Conservation (phyloP, 2,888 invertebrate genomes). For the Hymenopus coronatus region DNA sequence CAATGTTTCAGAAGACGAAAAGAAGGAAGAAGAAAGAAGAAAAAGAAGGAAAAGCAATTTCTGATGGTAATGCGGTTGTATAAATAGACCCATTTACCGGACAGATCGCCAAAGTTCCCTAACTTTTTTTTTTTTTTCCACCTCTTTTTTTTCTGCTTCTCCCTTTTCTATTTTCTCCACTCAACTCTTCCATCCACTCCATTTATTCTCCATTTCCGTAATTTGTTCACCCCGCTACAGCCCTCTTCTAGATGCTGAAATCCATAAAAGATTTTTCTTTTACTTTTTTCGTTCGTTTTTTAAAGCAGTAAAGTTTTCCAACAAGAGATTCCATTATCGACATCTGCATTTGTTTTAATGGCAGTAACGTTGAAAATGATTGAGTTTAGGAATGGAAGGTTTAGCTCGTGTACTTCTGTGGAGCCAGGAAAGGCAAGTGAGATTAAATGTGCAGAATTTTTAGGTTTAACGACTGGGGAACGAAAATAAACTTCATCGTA, state of each 20-base stretch:
- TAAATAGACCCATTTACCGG: slow-evolving; percentile 10
- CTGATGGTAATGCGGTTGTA: neutral
- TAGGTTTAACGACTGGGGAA: neutral
- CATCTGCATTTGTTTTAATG: slow-evolving; percentile 27
- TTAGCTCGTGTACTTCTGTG: slow-evolving; percentile 11
- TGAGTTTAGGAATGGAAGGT: slow-evolving; percentile 21
- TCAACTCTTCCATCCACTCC: slow-evolving; percentile 20
- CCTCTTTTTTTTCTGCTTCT: neutral
- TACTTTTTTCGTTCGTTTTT: neutral
- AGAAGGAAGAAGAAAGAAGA: neutral
- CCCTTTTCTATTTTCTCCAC: neutral
- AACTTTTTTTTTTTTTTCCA: slow-evolving; percentile 3
- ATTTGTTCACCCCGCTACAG: slow-evolving; percentile 11
- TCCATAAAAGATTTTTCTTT: slow-evolving; percentile 33
- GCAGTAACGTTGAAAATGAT: slow-evolving; percentile 17
- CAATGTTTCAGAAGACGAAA: neutral
- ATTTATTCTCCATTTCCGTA: slow-evolving; percentile 33
- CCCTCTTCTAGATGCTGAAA: slow-evolving; percentile 11
- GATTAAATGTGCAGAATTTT: slow-evolving; percentile 28
- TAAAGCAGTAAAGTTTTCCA: slow-evolving; percentile 27
- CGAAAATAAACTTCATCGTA: neutral
- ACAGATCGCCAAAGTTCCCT: neutral
- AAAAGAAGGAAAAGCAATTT: neutral
- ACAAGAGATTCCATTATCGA: slow-evolving; percentile 31
- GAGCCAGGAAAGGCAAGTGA: slow-evolving; percentile 25